Conservation (phyloP, 2,797 vertebrate genomes). For the Anguilla obscura region DNA sequence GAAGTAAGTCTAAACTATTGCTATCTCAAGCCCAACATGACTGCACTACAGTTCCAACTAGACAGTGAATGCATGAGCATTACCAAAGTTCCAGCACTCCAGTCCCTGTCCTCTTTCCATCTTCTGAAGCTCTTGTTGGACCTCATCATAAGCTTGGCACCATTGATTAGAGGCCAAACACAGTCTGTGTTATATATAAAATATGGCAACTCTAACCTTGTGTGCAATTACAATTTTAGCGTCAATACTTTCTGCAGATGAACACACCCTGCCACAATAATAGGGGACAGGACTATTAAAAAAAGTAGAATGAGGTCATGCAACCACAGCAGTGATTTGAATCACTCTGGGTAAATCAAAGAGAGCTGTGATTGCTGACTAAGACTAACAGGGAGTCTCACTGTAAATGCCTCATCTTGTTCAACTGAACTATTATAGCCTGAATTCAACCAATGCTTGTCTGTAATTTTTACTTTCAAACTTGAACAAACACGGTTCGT, state of each 20-base stretch:
- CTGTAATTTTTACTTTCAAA: constrained; percentile 12
- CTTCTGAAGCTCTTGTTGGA: constrained; percentile 42
- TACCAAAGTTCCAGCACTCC: not conserved
- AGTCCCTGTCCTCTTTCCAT: not conserved
- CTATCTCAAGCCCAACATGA: not conserved
- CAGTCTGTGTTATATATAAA: constrained; percentile 65
- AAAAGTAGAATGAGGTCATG: constrained; percentile 54
- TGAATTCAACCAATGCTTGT: not conserved
- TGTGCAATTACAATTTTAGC: constrained; percentile 73
- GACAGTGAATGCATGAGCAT: not conserved
- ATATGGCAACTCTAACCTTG: constrained; percentile 55
- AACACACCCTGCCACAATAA: constrained; percentile 72
- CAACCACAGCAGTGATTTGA: constrained; percentile 46
- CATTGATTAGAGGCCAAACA: constrained; percentile 70
- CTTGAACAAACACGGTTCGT: not conserved
- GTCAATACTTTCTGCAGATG: constrained; percentile 59
- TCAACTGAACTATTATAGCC: constrained; percentile 2
- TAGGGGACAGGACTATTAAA: constrained; percentile 61
- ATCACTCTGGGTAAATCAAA: constrained; percentile 31
- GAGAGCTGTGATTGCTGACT: constrained; percentile 12
- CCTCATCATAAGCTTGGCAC: constrained; percentile 60
- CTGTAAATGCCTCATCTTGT: constrained; percentile 3
- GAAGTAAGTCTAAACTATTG: too few relatives aligned
- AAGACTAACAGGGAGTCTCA: not conserved
- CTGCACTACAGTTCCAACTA: not conserved